Percentiles rank a stretch among this genome's conserved stretches.
Conservation (phyloP, 2,113 vertebrate genomes). For the Phalacrocorax aristotelis region DNA sequence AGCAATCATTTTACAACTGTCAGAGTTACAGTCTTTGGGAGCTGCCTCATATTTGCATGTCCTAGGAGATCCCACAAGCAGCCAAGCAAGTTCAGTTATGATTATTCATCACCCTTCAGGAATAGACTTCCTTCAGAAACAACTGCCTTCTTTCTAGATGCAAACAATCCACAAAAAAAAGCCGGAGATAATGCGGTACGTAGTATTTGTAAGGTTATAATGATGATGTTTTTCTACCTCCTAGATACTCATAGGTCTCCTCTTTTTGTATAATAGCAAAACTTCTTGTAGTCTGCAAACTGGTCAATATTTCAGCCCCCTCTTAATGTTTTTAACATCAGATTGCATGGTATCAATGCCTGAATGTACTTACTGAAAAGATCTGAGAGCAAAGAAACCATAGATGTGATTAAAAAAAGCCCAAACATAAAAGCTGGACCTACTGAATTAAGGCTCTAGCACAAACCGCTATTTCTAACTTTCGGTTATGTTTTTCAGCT, state of each 20-base stretch:
- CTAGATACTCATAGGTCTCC: background rate
- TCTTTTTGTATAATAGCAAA: background rate
- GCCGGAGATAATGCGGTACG: background rate
- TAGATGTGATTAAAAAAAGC: background rate
- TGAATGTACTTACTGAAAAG: background rate
- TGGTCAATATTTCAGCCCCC: background rate
- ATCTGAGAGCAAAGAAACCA: background rate
- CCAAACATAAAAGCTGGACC: background rate
- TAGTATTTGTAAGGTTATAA: background rate
- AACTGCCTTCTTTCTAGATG: background rate
- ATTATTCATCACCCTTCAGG: background rate
- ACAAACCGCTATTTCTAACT: background rate
- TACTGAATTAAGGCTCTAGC: background rate
- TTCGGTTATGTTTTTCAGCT: background rate
- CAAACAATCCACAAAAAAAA: background rate
- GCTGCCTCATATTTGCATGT: background rate
- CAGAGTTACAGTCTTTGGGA: background rate
- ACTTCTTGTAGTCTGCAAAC: background rate
- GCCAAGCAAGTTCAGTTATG: background rate
- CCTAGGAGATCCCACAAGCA: background rate
- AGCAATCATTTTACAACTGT: background rate
- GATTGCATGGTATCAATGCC: background rate
- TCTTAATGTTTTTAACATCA: background rate
- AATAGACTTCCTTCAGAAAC: constrained; percentile 31
- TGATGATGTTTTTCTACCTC: background rate